phyloP scores from a whole-genome alignment of 2,888 invertebrate species.

The Chromoteleia sp. region DNA sequence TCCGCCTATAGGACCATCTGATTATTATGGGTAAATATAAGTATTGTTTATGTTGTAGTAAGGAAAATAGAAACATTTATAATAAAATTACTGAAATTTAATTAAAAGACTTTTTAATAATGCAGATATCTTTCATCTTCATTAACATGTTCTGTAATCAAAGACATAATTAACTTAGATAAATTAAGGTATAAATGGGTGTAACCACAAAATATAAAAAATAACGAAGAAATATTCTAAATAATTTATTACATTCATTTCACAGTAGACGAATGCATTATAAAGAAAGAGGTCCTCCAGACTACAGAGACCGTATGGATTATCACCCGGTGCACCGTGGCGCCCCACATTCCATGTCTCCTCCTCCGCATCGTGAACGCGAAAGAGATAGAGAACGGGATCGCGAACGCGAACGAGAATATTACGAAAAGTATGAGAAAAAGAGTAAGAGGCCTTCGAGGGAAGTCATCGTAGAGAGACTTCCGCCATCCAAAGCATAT shows the following conservation, averaged over 20 bases:
- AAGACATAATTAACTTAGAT: conserved; percentile 33
- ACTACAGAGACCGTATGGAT: conserved; percentile 82
- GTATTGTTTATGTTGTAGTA: background rate
- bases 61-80: background rate
- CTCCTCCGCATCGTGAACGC: conserved; percentile 80
- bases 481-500: conserved; percentile 84
- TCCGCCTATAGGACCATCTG: conserved; percentile 78
- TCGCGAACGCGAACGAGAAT: conserved; percentile 81
- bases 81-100: background rate
- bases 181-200: conserved; percentile 37
- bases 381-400: conserved; percentile 80
- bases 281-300: conserved; percentile 81
- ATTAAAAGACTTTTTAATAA: background rate
- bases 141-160: conserved; percentile 22
- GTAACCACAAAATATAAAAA: background rate
- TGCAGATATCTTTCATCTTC: conserved; percentile 30
- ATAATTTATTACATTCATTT: conserved; percentile 4
- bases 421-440: conserved; percentile 84
- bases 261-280: conserved; percentile 81
- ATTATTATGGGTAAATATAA: conserved; percentile 81
- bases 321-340: conserved; percentile 79
- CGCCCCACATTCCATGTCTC: conserved; percentile 81
- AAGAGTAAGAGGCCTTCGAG: conserved; percentile 87
- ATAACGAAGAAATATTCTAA: background rate
- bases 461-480: conserved; percentile 92